A percentile compares a stretch with the other conserved stretches of the same genome.
Evolutionary conservation across 2,113 vertebrate genomes (phyloP).

Genomic region (Carollia perspicillata): DNA sequence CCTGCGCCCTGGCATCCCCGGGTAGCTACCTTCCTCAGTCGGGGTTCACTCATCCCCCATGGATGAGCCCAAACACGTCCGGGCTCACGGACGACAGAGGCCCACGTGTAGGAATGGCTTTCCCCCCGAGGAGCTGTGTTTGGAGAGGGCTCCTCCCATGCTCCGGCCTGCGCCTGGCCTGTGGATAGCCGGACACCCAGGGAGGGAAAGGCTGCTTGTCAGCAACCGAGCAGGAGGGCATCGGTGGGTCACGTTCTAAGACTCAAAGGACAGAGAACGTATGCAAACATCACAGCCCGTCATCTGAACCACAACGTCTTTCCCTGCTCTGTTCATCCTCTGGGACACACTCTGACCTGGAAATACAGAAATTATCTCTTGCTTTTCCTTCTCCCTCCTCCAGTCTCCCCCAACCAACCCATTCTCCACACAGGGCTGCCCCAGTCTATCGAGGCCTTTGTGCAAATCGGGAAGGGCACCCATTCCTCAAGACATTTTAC

Average conservation of each 20-base stretch:
- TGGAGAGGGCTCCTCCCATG: neutral
- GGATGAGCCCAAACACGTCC: too few species aligned
- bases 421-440: neutral
- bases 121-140: neutral
- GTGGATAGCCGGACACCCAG: neutral
- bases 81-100: neutral
- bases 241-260: neutral
- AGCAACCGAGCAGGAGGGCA: neutral
- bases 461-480: neutral
- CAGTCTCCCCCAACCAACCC: neutral
- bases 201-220: neutral
- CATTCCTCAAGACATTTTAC: neutral
- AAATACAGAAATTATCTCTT: neutral
- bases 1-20: neutral
- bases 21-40: neutral
- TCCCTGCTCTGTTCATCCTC: neutral
- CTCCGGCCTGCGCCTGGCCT: accelerated
- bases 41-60: neutral
- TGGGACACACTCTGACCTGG: neutral
- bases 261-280: neutral
- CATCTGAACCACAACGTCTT: neutral
- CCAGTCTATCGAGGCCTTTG: neutral
- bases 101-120: neutral
- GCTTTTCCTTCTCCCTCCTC: neutral
- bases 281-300: neutral